Base-by-base conservation (phyloP, 2,113 vertebrate species). In the Synchiropus splendidus region DNA sequence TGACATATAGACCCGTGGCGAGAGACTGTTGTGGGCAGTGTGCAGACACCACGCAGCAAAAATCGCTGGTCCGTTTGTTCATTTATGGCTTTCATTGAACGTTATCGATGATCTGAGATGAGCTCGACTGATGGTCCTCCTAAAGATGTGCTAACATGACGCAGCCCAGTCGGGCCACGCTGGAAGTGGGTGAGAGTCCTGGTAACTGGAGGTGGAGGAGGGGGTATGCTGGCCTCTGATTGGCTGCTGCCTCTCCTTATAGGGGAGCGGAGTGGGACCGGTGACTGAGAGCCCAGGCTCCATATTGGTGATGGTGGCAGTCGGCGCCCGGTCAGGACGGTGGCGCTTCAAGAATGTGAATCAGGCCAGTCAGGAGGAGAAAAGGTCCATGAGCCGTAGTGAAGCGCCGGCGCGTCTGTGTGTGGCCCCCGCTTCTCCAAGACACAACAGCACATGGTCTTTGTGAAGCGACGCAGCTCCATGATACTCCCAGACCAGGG, bases 221-320 rank as follows among this genome's bases (percentile, higher is more conserved):
- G 58, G 39, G 52, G 37, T 10, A 44, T 45, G 52, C 34, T 16
- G 13, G n/a, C 17, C 61, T 77, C 71, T 80, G 80, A 86, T 86
- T 86, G 86, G 86, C 70, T 73, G 71, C 58, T 30, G 51, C 51
- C 62, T 86, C 63, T 86, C 86, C 86, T 87, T 87, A 79, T 87
- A 87, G 78, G 86, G 86, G 66, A 75, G 67, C 84, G 55, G 56
- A 68, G 76, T 61, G 63, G 63, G 72, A 77, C 80, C 78, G 75
- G 77, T 85, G 76, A 67, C 80, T 58, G 58, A 34, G 50, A 36
- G 21, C 58, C 51, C 35, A 15, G 63, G 52, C 59, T 75, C 80
- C 83, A 79, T 81, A 81, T 85, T 77, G 31, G 78, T 81, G 74
- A 74, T 62, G 55, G 50, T 11, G 12, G 30, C 36, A 6, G 12